Percentiles rank a stretch among this genome's conserved stretches.
These are phyloP conservation scores for Sphaerodactylus townsendi DNA, from an alignment of 2,113 vertebrate genomes.

Conservation along the genomic window DNA sequence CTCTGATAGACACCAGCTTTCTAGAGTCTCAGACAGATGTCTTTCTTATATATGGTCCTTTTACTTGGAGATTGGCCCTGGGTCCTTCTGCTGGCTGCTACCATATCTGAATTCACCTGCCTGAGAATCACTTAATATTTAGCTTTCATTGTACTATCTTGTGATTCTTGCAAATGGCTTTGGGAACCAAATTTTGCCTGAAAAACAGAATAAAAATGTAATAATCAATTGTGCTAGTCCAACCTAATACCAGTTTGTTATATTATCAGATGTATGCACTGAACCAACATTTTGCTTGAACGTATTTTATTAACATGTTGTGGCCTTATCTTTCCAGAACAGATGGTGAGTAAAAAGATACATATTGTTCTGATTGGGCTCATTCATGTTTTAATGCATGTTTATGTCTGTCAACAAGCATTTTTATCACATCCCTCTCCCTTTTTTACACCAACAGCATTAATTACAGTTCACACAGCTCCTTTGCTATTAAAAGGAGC, in stretches of 20 bases:
- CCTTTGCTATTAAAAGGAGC: conserved; percentile 46
- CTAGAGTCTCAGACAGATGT: too few relatives aligned
- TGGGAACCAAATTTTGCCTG: too few relatives aligned
- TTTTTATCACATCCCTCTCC: conserved; percentile 48
- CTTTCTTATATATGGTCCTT: too few relatives aligned
- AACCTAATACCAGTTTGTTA: fast-evolving
- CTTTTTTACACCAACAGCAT: conserved; percentile 51
- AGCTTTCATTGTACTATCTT: too few relatives aligned
- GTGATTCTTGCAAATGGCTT: too few relatives aligned
- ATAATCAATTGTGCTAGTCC: neutral
- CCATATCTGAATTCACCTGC: too few relatives aligned
- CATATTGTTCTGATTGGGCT: conserved; percentile 27
- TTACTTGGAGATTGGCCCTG: too few relatives aligned
- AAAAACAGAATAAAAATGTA: too few relatives aligned
- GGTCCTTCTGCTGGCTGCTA: too few relatives aligned
- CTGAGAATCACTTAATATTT: too few relatives aligned
- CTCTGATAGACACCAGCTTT: too few relatives aligned
- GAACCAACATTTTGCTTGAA: neutral
- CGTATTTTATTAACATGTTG: neutral
- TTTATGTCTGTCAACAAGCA: conserved; percentile 43
- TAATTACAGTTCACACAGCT: conserved; percentile 42
- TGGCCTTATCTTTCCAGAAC: conserved; percentile 36
- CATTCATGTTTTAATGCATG: conserved; percentile 45
- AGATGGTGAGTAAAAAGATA: conserved; percentile 33
- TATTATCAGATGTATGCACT: neutral